These are phyloP conservation scores for Coenobita brevimanus DNA, from an alignment of 1,140 invertebrate genomes.

Conservation along the genomic window DNA sequence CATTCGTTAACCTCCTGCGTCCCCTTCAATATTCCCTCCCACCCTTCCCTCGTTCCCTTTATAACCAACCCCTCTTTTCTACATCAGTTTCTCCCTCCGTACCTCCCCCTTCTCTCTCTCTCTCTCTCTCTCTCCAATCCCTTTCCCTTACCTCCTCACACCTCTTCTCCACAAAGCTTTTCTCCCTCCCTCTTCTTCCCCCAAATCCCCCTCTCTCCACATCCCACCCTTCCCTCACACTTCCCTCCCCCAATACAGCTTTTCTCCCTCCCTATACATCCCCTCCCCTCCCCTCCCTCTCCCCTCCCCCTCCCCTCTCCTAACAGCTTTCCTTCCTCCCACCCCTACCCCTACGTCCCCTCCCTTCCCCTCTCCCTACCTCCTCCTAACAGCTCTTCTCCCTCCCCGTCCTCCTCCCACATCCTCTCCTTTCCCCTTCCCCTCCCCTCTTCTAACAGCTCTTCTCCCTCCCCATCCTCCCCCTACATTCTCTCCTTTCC, in stretches of 20 bases:
- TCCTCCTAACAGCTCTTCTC: not conserved
- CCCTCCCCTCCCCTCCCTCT: not conserved
- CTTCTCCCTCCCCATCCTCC: not conserved
- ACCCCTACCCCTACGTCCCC: constrained; percentile 3
- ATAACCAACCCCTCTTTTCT: too few relatives aligned
- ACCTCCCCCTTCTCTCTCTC: not conserved
- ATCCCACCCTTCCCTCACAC: not conserved
- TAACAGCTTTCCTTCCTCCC: not conserved
- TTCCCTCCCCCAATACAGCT: not conserved
- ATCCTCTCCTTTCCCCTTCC: too few relatives aligned
- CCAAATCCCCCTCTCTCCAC: too few relatives aligned
- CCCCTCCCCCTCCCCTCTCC: too few relatives aligned
- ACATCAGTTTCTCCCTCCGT: too few relatives aligned
- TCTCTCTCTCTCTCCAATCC: constrained; percentile 17
- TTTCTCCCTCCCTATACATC: not conserved
- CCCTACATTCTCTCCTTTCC: not conserved
- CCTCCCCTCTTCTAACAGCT: not conserved
- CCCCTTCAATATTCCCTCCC: too few relatives aligned
- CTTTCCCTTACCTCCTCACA: not conserved
- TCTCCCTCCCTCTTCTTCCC: not conserved
- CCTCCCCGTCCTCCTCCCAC: not conserved
- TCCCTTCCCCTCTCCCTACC: not conserved
- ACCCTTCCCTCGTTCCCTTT: not conserved
- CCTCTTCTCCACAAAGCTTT: too few relatives aligned
- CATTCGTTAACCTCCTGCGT: too few relatives aligned